A percentile compares a stretch with the other conserved stretches of the same genome.
These are phyloP conservation scores for Standfussiana lucernea DNA, from an alignment of 2,888 invertebrate species.

Conservation along the genomic window DNA sequence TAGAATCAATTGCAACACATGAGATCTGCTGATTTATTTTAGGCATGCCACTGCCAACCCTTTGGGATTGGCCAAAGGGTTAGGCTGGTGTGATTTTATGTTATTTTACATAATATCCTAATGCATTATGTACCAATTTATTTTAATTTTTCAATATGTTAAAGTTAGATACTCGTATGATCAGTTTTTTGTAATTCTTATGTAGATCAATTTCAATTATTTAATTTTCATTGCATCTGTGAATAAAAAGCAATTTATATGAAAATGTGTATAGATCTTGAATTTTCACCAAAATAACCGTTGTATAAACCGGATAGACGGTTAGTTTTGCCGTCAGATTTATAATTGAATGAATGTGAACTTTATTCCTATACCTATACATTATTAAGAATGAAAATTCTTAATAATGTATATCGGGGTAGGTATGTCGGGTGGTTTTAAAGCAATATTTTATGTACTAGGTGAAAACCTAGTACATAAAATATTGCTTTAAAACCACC, in stretches of 20 bases:
- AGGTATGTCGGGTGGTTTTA: too few species aligned
- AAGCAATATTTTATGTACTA: too few species aligned
- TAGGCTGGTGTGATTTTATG: background rate
- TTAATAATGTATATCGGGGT: too few species aligned
- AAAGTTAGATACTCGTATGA: background rate
- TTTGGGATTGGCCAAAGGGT: too few species aligned
- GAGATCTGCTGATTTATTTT: background rate
- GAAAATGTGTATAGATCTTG: conserved; percentile 11
- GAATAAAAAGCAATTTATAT: conserved; percentile 8
- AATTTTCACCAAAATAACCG: conserved; percentile 17
- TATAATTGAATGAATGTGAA: conserved; percentile 27
- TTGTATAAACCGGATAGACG: conserved; percentile 13
- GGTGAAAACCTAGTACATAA: background rate
- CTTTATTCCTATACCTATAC: conserved; percentile 27
- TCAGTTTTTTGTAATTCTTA: background rate
- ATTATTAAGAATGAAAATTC: too few species aligned
- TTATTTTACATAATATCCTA: background rate
- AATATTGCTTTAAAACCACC: background rate
- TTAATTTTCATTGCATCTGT: background rate
- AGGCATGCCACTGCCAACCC: background rate
- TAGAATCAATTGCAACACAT: background rate
- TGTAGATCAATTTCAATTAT: background rate
- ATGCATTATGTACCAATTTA: background rate
- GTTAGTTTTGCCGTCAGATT: conserved; percentile 28
- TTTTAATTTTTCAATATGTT: background rate